Base-by-base conservation (phyloP, 37 sponge, comb jelly and placozoan genomes). In the Beroe forskalii region DNA sequence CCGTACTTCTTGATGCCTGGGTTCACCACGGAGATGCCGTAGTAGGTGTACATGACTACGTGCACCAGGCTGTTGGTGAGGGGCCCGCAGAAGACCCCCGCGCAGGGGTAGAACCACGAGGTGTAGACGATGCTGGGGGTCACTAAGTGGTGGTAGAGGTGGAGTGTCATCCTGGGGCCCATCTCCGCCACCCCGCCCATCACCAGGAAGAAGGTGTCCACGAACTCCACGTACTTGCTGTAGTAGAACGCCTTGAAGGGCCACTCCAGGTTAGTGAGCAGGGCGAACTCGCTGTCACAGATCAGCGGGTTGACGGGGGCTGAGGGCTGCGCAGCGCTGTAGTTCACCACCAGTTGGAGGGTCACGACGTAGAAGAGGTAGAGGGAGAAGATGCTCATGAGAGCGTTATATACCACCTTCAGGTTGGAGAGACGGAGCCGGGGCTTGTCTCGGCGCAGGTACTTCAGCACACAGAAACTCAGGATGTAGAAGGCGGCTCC, bases 11-110 rank as follows among this genome's bases (percentile, higher is more conserved):
- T 90, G 44, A 90, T 90, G 44, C 61, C 4, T 23, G 66, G 90
- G 42, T 30, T 30, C 4, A 90, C 64, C 40, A 90, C 67, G 32
- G 90, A 62, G 23, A 64, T 61, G 12, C 67, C 90, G 41, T 90
- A 90, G 90, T 90, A 90, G 12, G 90, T 32, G 42, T 90, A 90
- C 90, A 90, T 90, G 64, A 90, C 41, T n/a, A 90, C 90, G 37
- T 90, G 90, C 2, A 90, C 90, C 64, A 90, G 24, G 44, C 63
- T 62, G 67, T 90, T 90, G 61, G 67, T 90, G 64, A 90, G 67
- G 17, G 90, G 90, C 25, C 90, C 90, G 40, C 41, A 37, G 60
- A 60, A 90, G 62, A 27, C 66, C n/a, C 90, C 67, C 2, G 62
- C 31, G 31, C 66, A 62, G 2, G 90, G 90, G 24, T 90, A 90